Percentiles rank a stretch among this genome's conserved stretches.
phyloP scores from a whole-genome alignment of 1,140 invertebrate species.

The Glomeris maerens region DNA sequence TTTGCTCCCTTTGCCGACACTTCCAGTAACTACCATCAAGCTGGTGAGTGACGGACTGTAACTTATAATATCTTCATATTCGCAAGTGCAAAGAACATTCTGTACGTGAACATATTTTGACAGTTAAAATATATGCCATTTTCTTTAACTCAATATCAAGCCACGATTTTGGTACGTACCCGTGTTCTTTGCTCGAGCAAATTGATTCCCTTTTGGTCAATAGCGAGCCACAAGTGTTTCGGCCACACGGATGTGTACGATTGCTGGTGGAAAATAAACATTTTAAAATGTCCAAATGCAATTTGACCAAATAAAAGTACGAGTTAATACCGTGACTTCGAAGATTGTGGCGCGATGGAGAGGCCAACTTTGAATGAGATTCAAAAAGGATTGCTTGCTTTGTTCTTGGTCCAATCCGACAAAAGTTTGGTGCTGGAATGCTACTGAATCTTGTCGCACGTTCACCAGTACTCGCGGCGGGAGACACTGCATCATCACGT shows the following conservation, averaged over 20 bases:
- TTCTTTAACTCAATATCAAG: background rate
- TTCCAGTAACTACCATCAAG: slow-evolving; percentile 68
- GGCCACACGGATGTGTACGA: slow-evolving; percentile 93
- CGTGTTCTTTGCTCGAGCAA: slow-evolving; percentile 72
- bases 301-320: background rate
- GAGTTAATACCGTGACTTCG: slow-evolving; percentile 64
- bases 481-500: slow-evolving; percentile 39
- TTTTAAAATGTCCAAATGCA: background rate
- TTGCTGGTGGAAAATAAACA: slow-evolving; percentile 45
- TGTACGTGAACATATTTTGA: slow-evolving; percentile 12
- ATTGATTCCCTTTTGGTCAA: slow-evolving; percentile 85
- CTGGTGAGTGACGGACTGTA: slow-evolving; percentile 77
- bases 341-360: slow-evolving; percentile 84
- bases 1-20: slow-evolving; percentile 75
- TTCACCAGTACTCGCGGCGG: slow-evolving; percentile 59
- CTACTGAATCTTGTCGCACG: slow-evolving; percentile 59
- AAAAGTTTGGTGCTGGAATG: slow-evolving; percentile 72
- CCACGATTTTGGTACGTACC: slow-evolving; percentile 26
- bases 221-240: slow-evolving; percentile 63
- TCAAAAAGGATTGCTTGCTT: slow-evolving; percentile 84
- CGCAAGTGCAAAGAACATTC: slow-evolving; percentile 73
- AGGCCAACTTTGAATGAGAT: slow-evolving; percentile 83
- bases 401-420: slow-evolving; percentile 67
- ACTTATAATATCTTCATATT: slow-evolving; percentile 69
- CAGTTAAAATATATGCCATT: background rate